These are phyloP conservation scores for Pararge aegeria DNA, from an alignment of 1,140 invertebrate genomes.

Conservation along the genomic window DNA sequence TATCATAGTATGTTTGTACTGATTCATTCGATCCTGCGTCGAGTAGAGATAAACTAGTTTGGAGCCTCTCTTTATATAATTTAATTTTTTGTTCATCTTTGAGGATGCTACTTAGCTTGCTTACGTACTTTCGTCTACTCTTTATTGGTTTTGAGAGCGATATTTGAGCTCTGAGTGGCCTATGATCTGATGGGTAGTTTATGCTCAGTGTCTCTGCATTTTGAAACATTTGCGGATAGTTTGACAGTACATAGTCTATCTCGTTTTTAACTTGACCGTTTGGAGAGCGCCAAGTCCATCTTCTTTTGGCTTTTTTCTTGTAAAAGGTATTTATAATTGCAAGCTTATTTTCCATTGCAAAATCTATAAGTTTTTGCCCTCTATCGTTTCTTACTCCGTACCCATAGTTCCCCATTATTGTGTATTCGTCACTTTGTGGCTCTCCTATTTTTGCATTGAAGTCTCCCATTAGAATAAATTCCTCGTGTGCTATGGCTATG, in stretches of 20 bases:
- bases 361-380: constrained; percentile 8
- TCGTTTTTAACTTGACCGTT: constrained; percentile 10
- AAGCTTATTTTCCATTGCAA: constrained; percentile 13
- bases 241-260: constrained; percentile 15
- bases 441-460: constrained; percentile 5
- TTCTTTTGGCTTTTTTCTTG: no score
- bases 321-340: no score
- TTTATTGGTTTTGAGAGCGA: not conserved
- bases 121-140: not conserved
- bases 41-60: not conserved
- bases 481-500: not conserved
- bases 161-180: constrained; percentile 7
- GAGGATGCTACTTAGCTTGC: not conserved
- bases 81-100: not conserved
- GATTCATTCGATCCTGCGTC: no score
- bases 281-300: constrained; percentile 8
- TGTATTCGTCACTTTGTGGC: constrained; percentile 5
- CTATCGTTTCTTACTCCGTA: no score
- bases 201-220: not conserved
- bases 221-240: constrained; percentile 7
- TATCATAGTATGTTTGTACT: constrained; percentile 1
- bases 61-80: not conserved
- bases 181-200: constrained; percentile 7
- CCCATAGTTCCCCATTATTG: constrained; percentile 9
- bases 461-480: no score